These are phyloP conservation scores for Zalophus californianus DNA, from an alignment of 2,797 vertebrate genomes.

Conservation along the genomic window DNA sequence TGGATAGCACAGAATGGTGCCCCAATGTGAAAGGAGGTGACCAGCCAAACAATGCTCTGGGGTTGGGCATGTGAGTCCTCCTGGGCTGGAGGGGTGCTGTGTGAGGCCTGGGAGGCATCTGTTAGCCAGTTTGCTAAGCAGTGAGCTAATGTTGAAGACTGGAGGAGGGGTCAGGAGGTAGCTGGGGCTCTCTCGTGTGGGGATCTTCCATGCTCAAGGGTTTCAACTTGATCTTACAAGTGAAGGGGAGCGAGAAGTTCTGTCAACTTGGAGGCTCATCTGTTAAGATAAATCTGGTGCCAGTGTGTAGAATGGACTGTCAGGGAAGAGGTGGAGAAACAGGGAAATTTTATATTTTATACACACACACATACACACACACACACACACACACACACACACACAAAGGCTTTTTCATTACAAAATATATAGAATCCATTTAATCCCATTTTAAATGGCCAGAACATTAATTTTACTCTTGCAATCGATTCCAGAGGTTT, in stretches of 20 bases:
- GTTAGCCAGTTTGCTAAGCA: background rate
- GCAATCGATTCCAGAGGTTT: constrained; percentile 2
- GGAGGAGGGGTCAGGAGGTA: too few species aligned
- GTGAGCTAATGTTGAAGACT: too few species aligned
- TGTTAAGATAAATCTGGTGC: background rate
- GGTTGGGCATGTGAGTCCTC: too few species aligned
- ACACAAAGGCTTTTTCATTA: background rate
- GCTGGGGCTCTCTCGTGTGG: fast-evolving
- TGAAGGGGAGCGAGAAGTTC: background rate
- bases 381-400: background rate
- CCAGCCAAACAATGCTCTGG: fast-evolving
- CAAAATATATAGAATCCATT: background rate
- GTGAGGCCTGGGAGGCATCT: background rate
- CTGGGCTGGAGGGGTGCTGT: background rate
- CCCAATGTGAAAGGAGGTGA: fast-evolving
- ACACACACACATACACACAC: background rate
- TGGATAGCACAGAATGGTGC: background rate
- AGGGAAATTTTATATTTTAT: background rate
- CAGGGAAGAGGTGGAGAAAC: background rate
- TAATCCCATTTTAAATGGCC: background rate
- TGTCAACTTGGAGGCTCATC: background rate
- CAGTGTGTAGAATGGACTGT: background rate
- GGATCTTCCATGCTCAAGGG: background rate
- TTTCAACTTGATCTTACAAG: fast-evolving
- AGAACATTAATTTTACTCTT: constrained; percentile 16